phyloP scores from a whole-genome alignment of 2,888 invertebrate genomes.

The Ceratothoa steindachneri region DNA sequence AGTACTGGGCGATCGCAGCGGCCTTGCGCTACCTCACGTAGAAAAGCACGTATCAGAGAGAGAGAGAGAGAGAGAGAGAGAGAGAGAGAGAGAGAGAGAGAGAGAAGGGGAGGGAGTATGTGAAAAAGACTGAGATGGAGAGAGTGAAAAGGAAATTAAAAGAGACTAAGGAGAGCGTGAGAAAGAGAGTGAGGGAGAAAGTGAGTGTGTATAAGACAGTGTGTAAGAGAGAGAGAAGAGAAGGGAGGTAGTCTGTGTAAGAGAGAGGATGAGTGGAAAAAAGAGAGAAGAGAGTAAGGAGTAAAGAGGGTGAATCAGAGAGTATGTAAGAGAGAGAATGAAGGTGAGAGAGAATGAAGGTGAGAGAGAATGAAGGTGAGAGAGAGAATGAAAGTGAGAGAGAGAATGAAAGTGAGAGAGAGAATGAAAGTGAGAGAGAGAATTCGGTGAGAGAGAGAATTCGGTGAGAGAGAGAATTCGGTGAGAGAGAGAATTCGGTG shows the following conservation, averaged over 20 bases:
- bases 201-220: too few relatives aligned
- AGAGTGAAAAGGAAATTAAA: not conserved
- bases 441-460: not conserved
- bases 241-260: not conserved
- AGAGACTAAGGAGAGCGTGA: not conserved
- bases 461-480: not conserved
- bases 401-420: not conserved
- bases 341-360: too few relatives aligned
- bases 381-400: not conserved
- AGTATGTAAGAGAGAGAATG: too few relatives aligned
- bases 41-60: too few relatives aligned
- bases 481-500: not conserved
- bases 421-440: not conserved
- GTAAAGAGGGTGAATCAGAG: not conserved
- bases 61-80: too few relatives aligned
- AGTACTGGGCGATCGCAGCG: too few relatives aligned
- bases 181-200: not conserved
- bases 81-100: too few relatives aligned
- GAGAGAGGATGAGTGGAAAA: not conserved
- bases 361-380: too few relatives aligned
- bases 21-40: too few relatives aligned
- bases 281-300: not conserved
- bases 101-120: too few relatives aligned
- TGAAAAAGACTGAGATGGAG: too few relatives aligned
- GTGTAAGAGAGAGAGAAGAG: too few relatives aligned